A percentile compares a stretch with the other conserved stretches of the same genome.
Evolutionary conservation across 2,797 vertebrate species (phyloP).

Genomic region (Sternotherus odoratus): DNA sequence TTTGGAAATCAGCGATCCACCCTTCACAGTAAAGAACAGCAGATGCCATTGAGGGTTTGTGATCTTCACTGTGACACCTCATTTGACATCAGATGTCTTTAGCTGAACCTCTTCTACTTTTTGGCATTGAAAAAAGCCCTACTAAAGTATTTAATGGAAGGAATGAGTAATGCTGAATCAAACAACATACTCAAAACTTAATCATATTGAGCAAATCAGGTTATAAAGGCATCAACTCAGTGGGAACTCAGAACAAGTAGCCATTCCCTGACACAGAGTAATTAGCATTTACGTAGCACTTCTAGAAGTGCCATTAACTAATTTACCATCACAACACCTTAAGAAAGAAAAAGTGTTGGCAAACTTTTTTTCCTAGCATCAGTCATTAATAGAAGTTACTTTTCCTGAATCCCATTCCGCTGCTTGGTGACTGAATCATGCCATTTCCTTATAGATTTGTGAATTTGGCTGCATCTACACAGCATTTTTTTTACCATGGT

Average conservation of each 20-base stretch:
- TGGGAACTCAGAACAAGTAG: background rate
- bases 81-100: background rate
- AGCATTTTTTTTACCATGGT: background rate
- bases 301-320: background rate
- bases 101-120: background rate
- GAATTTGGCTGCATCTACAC: background rate
- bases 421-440: background rate
- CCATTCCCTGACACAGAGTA: background rate
- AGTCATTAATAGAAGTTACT: background rate
- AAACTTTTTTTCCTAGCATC: background rate
- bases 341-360: background rate
- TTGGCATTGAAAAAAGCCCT: background rate
- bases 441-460: fast-evolving
- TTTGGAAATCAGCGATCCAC: background rate
- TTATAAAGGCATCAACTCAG: background rate
- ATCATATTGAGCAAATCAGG: background rate
- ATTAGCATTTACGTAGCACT: background rate
- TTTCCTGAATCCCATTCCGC: background rate
- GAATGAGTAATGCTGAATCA: background rate
- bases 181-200: background rate
- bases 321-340: background rate
- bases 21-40: background rate
- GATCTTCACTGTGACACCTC: background rate
- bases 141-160: background rate
- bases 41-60: background rate